Conservation (phyloP, 2,888 invertebrate genomes). For the Bellardia bayeri region DNA sequence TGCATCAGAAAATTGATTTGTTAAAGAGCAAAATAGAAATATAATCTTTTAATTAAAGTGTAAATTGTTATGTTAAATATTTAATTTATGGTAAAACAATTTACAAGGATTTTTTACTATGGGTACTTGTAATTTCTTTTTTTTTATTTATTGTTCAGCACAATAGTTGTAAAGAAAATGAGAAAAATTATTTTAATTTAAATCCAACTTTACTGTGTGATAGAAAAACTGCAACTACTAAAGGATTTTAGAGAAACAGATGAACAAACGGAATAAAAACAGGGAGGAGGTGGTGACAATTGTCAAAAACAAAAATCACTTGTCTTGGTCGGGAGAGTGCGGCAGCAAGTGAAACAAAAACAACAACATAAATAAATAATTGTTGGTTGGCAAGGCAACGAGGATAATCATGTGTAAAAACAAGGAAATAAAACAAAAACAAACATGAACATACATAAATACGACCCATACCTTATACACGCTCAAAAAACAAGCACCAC, state of each 20-base stretch:
- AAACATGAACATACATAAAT: conserved; percentile 42
- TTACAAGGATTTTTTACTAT: conserved; percentile 54
- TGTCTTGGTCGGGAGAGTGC: conserved; percentile 19
- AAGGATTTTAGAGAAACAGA: conserved; percentile 59
- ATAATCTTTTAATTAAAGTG: conserved; percentile 13
- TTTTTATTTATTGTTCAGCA: not conserved
- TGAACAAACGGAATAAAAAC: conserved; percentile 57
- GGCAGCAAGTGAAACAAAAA: conserved; percentile 19
- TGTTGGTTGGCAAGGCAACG: conserved; percentile 68
- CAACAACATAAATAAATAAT: conserved; percentile 22
- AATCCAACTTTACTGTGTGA: conserved; percentile 67
- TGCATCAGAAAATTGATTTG: conserved; percentile 39
- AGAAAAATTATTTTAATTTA: conserved; percentile 25
- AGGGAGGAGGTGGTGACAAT: conserved; percentile 70
- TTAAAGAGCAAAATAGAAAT: not conserved
- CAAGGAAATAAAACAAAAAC: conserved; percentile 69
- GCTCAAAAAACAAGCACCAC: conserved; percentile 3
- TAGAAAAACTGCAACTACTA: conserved; percentile 72
- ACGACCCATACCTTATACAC: not conserved
- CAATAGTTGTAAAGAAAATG: conserved; percentile 6
- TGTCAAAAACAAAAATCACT: conserved; percentile 67
- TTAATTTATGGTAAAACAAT: not conserved
- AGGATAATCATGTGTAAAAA: conserved; percentile 72
- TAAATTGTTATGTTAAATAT: conserved; percentile 14
- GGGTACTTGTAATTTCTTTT: not conserved